Base-by-base conservation (phyloP, 1,140 invertebrate species). In the Calephelis nemesis region DNA sequence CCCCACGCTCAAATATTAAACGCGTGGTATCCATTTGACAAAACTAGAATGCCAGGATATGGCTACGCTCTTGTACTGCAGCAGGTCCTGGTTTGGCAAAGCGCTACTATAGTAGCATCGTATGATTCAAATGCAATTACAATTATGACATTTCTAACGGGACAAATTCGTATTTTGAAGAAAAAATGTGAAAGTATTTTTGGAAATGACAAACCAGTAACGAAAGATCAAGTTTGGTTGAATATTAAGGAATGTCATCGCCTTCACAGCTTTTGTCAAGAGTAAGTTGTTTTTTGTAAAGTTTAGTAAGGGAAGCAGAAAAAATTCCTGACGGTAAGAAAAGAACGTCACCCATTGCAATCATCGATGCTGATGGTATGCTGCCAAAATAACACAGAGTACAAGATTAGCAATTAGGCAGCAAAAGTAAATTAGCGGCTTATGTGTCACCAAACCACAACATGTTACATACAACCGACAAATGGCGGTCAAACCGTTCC, bases 1-100 rank as follows among this genome's bases (percentile, higher is more conserved):
- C 70, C 78, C 1, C 80, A 76, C 60, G 82, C 84, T 0, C 79
- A 83, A 62, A 85, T 89, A 49, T 60, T 88, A 11, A 76, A 72
- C 68, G 85, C 85, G 0, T 89, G 85, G 82, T 81, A 88, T 71
- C 87, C 87, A 5, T 84, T 87, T 50, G 76, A 89, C 64, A 77
- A 80, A 13, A 71, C 66, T 2, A 74, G 73, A 62, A 78, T 79
- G 71, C 83, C 81, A 2, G 85, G 84, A 2, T 89, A 82, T 54
- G 49, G 76, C 5, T 62, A 73, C 7, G 65, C 70, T 19, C 65
- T 76, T 11, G 15, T 77, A 0, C 50, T 82, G 39, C 85, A 89
- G 12, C 54, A 82, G 0, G 15, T 74, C 12, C 76, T 88, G 71
- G 67, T 71, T 5, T 68, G 58, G 9, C 73, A 81, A 40, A 85